These are phyloP conservation scores for Apostichopus leukothele DNA, from an alignment of 53 echinoderm and acorn worm genomes.

Conservation along the genomic window DNA sequence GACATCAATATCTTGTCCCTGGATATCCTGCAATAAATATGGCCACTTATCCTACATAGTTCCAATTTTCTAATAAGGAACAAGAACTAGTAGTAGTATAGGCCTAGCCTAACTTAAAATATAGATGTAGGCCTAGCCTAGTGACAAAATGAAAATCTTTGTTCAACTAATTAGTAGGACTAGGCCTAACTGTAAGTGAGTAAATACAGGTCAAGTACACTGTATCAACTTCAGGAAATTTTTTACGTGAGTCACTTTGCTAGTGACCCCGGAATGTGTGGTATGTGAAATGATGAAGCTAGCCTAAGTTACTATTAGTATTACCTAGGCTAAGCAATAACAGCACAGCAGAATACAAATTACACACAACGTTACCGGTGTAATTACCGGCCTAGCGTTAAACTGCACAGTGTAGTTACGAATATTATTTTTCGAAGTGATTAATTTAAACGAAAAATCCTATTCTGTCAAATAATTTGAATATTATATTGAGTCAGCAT, in stretches of 20 bases:
- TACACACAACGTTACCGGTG: background rate
- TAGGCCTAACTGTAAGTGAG: background rate
- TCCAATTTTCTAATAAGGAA: no score
- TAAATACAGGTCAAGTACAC: constrained; percentile 1
- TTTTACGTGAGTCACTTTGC: constrained; percentile 17
- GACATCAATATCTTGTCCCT: no score
- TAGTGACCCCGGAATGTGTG: constrained; percentile 25
- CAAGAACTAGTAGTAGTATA: no score
- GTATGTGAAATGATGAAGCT: constrained; percentile 30
- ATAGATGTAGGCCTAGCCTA: no score
- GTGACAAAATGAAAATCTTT: no score
- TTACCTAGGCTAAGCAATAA: background rate
- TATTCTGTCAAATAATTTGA: background rate
- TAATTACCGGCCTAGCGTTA: constrained; percentile 2
- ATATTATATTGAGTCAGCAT: background rate
- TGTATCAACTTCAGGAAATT: background rate
- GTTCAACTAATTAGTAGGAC: no score
- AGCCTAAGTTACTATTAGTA: background rate
- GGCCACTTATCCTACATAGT: no score
- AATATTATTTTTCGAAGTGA: background rate
- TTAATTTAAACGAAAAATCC: background rate
- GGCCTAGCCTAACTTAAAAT: no score
- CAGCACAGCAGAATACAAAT: background rate
- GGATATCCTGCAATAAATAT: no score
- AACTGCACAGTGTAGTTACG: background rate